Evolutionary conservation across 2,797 vertebrate genomes (phyloP), one percentile per base, ranked within the genome.

Genomic region (Artibeus jamaicensis): DNA sequence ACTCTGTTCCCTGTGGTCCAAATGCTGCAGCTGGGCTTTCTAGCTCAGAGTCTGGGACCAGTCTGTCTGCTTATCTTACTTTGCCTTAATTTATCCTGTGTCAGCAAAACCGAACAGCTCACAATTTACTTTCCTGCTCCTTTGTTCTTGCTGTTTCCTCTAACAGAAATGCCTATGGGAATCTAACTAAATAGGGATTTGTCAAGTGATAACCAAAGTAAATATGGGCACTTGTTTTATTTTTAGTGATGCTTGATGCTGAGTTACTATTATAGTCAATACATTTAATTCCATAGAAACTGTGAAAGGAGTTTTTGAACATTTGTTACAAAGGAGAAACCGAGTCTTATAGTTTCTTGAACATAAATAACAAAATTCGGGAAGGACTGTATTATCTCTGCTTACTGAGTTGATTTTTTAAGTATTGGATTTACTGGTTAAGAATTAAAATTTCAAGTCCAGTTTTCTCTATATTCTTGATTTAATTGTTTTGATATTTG

Each of bases 401-500:
- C 42, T 65, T 86, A 90, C 32, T 82, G 62, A 57, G 57, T 76
- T 86, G 46, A 68, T 57, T 70, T 86, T 91, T 53, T 48, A 34
- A 76, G 68, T 88, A 73, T 68, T 92, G 18, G 37, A 16, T 53
- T 86, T 93, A 59, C 15, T 95, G 50, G 48, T 18, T 65, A 86
- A 86, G 18, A 57, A 77, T 89, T 95, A 62, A 92, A 93, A 81
- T 62, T 71, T 93, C 68, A 95, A 85, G 39, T 84, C 48, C 5
- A 86, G 3, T 76, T 95, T 90, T 90, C 42, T 87, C 29, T 89
- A 8, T 85, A 67, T 85, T 82, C 67, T 59, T 93, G 16, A 70
- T 71, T 86, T 81, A 93, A 79, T 92, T 96, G 90, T 82, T 93
- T 96, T 59, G 34, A 77, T 94, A 59, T 67, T 81, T 94, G 37